Percentiles rank a stretch among this genome's conserved stretches.
Conservation (phyloP, 2,888 invertebrate genomes). For the Ypsolopha scabrella region DNA sequence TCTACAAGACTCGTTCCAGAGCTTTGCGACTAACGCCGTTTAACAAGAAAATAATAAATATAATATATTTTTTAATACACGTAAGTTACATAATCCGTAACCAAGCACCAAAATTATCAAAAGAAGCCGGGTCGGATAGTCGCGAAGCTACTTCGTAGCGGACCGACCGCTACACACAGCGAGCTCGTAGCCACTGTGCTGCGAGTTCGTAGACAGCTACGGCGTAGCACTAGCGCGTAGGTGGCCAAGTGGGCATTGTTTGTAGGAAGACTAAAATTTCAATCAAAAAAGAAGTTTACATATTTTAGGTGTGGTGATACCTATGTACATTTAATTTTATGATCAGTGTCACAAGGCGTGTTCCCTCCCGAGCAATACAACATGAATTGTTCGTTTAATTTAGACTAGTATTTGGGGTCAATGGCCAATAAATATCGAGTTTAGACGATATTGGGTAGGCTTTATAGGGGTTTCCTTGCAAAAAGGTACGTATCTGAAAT, state of each 20-base stretch:
- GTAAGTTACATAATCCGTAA: background rate
- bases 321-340: background rate
- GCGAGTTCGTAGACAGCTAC: conserved; percentile 19
- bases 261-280: too few relatives aligned
- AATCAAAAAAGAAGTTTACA: background rate
- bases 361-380: too few relatives aligned
- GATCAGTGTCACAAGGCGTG: background rate
- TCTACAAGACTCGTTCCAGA: too few relatives aligned
- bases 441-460: too few relatives aligned
- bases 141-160: conserved; percentile 25
- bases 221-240: background rate
- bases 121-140: conserved; percentile 3
- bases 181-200: conserved; percentile 49
- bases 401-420: too few relatives aligned
- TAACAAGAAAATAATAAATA: too few relatives aligned
- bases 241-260: background rate
- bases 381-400: too few relatives aligned
- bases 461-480: too few relatives aligned
- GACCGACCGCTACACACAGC: conserved; percentile 36
- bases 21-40: too few relatives aligned
- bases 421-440: too few relatives aligned
- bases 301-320: background rate
- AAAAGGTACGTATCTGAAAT: too few relatives aligned
- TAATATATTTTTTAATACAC: too few relatives aligned
- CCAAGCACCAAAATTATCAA: background rate